phyloP scores from a whole-genome alignment of 2,888 invertebrate genomes.

The Mesorhabditis belari region DNA sequence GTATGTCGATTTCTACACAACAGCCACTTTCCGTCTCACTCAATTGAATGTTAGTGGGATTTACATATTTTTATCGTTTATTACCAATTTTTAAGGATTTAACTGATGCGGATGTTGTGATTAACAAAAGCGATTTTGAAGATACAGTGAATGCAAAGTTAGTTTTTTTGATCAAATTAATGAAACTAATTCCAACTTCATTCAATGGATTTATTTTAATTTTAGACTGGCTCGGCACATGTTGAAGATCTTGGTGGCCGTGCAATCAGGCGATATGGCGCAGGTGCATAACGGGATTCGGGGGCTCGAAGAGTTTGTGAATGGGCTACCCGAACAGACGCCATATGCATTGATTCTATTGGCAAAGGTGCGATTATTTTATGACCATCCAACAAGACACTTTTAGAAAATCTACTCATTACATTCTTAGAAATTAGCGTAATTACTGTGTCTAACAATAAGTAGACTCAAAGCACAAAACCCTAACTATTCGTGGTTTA shows the following conservation, averaged over 20 bases:
- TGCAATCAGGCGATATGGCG: not conserved
- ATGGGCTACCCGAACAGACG: not conserved
- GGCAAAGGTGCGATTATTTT: conserved; percentile 4
- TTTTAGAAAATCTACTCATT: too few relatives aligned
- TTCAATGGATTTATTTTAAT: not conserved
- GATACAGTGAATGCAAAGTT: not conserved
- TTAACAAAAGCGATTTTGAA: not conserved
- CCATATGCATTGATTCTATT: conserved; percentile 4
- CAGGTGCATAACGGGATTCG: conserved; percentile 8
- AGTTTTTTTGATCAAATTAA: not conserved
- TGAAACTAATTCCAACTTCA: not conserved
- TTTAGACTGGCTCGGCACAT: not conserved
- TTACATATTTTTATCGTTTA: not conserved
- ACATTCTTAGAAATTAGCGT: not conserved
- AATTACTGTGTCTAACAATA: not conserved
- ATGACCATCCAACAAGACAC: not conserved
- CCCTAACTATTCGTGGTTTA: not conserved
- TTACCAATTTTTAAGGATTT: not conserved
- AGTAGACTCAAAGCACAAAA: not conserved
- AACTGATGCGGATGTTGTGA: not conserved
- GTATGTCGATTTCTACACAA: conserved; percentile 11
- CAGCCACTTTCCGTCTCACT: conserved; percentile 10
- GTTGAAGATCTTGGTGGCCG: not conserved
- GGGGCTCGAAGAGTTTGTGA: conserved; percentile 7
- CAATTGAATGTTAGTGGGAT: not conserved